phyloP scores from a whole-genome alignment of 2,797 vertebrate species.

The Glyptemys insculpta region DNA sequence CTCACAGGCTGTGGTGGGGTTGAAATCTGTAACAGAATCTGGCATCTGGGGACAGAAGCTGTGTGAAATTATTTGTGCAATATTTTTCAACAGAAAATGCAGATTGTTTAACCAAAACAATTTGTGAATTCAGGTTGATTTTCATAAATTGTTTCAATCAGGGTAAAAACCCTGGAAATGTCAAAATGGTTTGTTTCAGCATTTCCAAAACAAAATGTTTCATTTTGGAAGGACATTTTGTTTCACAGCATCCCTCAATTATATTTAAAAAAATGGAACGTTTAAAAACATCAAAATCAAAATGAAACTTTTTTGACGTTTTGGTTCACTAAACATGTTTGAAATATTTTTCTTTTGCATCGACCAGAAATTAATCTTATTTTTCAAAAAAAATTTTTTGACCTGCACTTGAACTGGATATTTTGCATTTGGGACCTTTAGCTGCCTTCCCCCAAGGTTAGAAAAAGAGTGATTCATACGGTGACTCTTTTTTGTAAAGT shows the following conservation, averaged over 20 bases:
- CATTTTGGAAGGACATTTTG: not conserved
- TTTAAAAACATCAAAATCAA: not conserved
- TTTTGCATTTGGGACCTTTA: fast-evolving
- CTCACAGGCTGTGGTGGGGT: not conserved
- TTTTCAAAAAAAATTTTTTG: not conserved
- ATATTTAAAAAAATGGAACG: not conserved
- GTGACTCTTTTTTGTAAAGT: fast-evolving
- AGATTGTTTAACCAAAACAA: not conserved
- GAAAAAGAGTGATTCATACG: not conserved
- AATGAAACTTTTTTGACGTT: not conserved
- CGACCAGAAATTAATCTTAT: not conserved
- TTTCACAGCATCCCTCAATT: not conserved
- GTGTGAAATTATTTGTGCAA: not conserved
- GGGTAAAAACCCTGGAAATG: not conserved
- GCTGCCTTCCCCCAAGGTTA: fast-evolving
- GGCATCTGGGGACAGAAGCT: not conserved
- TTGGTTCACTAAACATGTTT: not conserved
- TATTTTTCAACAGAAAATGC: not conserved
- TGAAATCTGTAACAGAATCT: not conserved
- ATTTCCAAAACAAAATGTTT: not conserved
- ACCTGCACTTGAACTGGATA: not conserved
- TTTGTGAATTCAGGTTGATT: not conserved
- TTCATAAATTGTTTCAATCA: not conserved
- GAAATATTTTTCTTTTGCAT: not conserved
- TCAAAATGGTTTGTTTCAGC: not conserved